Evolutionary conservation across 1,140 invertebrate species (phyloP), one percentile per base, ranked within the genome.

Genomic region (Sitobion miscanthi): DNA sequence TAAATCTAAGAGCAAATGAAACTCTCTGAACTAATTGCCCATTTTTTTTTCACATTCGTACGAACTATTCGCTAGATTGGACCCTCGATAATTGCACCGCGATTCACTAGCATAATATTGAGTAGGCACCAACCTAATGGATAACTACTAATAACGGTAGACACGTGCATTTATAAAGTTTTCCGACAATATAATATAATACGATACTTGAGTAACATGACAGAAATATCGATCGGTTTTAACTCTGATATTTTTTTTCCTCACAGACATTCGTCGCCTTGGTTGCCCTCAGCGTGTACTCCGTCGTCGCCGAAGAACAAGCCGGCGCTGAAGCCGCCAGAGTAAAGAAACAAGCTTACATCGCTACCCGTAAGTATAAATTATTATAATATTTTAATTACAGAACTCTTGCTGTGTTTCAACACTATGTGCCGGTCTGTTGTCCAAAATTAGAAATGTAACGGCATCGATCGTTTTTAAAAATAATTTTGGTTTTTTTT

Each of bases 271-370:
- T 91, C 90, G 14, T 94, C 85, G 45, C 93, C 45, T 92, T 94
- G 85, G 62, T 49, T 69, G 89, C 82, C 23, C n/a, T 94, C 42
- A 91, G 93, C 93, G 90, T 93, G n/a, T 93, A 69, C 82, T 93
- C 93, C 62, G 87, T 87, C 8, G 86, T 47, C 69, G 11, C n/a
- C 47, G 87, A 52, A 90, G 45, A 82, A 52, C 82, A 49, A 91
- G 90, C 11, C 0, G 52, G 25, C 0, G 57, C 11, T 20, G 90
- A 89, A 8, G 23, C 4, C 49, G 57, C 35, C n/a, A 87, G 93
- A 49, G 93, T 87, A n/a, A 94, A 94, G 86, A 94, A 94, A 94
- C 93, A 94, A 85, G 93, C 93, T 52, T 90, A 45, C 38, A n/a
- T 90, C 88, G 93, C 93, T 14, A 57, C 93, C 62, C 88, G 93